Evolutionary conservation across 2,888 invertebrate genomes (phyloP).

Genomic region (Nephrotoma guestfalica): DNA sequence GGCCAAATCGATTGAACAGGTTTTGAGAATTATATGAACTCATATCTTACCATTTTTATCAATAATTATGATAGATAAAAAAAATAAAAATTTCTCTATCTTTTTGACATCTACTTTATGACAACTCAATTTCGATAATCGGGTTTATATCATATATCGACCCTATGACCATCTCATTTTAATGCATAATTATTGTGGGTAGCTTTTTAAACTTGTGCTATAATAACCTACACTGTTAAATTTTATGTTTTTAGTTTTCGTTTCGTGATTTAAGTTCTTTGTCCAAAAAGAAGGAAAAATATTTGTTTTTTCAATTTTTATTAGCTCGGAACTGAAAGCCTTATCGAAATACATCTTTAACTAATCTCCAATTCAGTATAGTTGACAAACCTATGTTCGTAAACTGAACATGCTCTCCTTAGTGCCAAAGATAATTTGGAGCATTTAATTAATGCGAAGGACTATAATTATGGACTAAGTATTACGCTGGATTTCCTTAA

Average conservation of each 20-base stretch:
- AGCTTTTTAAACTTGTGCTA: neutral
- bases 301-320: no score
- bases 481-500: no score
- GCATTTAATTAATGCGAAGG: no score
- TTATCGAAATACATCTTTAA: no score
- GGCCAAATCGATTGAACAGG: neutral
- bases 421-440: no score
- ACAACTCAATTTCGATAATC: conserved; percentile 4
- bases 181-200: neutral
- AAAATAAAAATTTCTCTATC: neutral
- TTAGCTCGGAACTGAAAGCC: no score
- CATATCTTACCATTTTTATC: conserved; percentile 2
- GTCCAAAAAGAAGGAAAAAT: no score
- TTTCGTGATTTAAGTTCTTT: no score
- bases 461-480: no score
- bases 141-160: neutral
- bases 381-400: no score
- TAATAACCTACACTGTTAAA: neutral
- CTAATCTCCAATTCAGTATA: no score
- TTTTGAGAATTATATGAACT: neutral
- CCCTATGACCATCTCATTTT: neutral
- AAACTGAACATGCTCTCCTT: no score
- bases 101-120: neutral
- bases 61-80: neutral
- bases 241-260: neutral